A percentile compares a stretch with the other conserved stretches of the same genome.
These are phyloP conservation scores for Drosophila barbarae DNA, from an alignment of 2,888 invertebrate genomes.

Conservation along the genomic window DNA sequence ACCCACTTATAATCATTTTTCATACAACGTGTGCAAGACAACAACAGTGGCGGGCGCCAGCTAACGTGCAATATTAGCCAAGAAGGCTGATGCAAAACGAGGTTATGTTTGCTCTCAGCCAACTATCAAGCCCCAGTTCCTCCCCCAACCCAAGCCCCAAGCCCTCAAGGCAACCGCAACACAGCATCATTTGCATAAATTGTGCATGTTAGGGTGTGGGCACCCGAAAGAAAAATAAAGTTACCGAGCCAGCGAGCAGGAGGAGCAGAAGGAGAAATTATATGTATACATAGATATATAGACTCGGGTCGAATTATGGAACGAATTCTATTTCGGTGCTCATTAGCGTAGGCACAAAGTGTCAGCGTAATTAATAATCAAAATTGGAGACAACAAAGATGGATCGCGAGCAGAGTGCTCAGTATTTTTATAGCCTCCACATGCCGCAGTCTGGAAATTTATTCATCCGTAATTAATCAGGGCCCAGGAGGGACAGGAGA, in stretches of 20 bases:
- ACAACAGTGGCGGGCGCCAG: constrained; percentile 39
- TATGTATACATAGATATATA: constrained; percentile 36
- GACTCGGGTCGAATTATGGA: constrained; percentile 60
- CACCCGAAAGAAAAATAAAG: constrained; percentile 42
- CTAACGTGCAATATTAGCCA: constrained; percentile 50
- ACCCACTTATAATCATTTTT: constrained; percentile 76
- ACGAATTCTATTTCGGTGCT: constrained; percentile 63
- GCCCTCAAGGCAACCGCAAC: constrained; percentile 26
- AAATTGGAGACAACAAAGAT: constrained; percentile 34
- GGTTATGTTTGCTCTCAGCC: constrained; percentile 66
- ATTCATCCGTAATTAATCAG: constrained; percentile 67
- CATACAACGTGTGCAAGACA: constrained; percentile 59
- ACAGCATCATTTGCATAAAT: constrained; percentile 68
- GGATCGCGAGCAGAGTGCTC: constrained; percentile 43
- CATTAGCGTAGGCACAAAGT: constrained; percentile 64
- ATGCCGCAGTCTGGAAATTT: constrained; percentile 56
- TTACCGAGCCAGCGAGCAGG: background rate
- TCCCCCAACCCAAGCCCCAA: background rate
- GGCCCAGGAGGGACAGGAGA: background rate
- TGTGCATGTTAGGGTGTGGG: constrained; percentile 35
- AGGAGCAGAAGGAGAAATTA: background rate
- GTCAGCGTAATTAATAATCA: constrained; percentile 68
- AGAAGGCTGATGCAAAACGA: constrained; percentile 52
- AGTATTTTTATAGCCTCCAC: constrained; percentile 63
- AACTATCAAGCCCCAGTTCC: constrained; percentile 3